Evolutionary conservation across 2,797 vertebrate species (phyloP).

Genomic region (Clarias laeviceps): DNA sequence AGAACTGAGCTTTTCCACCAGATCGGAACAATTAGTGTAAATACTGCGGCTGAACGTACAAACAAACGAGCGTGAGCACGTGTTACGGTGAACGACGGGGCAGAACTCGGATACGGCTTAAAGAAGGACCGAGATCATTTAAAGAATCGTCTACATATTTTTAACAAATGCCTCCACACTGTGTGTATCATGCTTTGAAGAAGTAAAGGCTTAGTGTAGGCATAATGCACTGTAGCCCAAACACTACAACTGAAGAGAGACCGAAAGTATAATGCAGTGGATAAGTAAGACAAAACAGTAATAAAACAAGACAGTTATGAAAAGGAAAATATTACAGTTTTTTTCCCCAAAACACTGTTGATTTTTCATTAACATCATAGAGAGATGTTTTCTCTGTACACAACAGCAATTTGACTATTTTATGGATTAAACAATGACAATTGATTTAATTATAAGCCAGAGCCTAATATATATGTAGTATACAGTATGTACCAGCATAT

Average conservation of each 20-base stretch:
- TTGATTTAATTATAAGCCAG: neutral
- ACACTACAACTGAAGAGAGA: neutral
- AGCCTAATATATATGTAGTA: neutral
- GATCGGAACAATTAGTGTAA: conserved; percentile 37
- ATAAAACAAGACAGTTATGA: neutral
- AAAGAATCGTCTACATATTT: neutral
- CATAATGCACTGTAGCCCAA: neutral
- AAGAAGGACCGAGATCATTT: neutral
- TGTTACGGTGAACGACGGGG: neutral
- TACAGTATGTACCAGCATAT: neutral
- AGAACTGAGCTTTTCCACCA: conserved; percentile 36
- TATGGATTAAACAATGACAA: neutral
- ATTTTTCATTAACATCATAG: neutral
- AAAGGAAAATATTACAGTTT: neutral
- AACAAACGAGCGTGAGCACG: conserved; percentile 41
- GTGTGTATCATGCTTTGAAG: neutral
- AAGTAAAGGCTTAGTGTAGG: no score
- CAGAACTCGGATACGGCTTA: neutral
- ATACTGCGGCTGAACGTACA: conserved; percentile 9
- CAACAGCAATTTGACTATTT: neutral
- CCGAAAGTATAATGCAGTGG: neutral
- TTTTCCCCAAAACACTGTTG: neutral
- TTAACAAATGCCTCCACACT: neutral
- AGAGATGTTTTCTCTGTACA: neutral
- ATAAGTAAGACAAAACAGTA: neutral